phyloP scores from a whole-genome alignment of 2,888 invertebrate species.

The Macropis europaea region DNA sequence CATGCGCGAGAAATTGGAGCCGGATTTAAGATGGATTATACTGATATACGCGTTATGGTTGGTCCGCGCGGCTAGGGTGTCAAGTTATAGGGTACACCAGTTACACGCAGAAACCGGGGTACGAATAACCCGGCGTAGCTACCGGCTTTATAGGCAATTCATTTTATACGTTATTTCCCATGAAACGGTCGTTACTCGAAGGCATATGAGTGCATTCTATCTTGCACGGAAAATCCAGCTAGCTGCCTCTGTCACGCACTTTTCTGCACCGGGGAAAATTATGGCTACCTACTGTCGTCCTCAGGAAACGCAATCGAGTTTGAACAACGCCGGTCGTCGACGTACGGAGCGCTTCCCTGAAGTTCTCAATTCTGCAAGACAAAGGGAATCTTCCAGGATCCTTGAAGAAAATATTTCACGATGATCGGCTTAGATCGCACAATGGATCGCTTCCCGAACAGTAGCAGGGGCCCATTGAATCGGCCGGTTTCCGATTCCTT shows the following conservation, averaged over 20 bases:
- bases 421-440: constrained; percentile 29
- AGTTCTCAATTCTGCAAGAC: no score
- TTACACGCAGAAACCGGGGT: constrained; percentile 63
- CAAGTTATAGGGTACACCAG: constrained; percentile 71
- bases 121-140: constrained; percentile 68
- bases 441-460: constrained; percentile 26
- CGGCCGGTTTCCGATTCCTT: constrained; percentile 34
- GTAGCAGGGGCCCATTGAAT: constrained; percentile 43
- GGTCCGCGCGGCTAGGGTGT: constrained; percentile 64
- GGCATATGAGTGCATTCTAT: constrained; percentile 52
- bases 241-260: constrained; percentile 15
- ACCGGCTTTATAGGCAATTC: constrained; percentile 76
- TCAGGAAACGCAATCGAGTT: neutral
- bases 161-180: constrained; percentile 76
- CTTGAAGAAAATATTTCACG: constrained; percentile 11
- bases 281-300: neutral
- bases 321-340: no score
- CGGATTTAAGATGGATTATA: constrained; percentile 67
- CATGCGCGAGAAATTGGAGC: constrained; percentile 33
- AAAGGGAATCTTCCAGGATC: no score
- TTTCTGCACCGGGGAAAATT: constrained; percentile 4
- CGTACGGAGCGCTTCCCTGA: no score
- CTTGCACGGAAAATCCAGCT: constrained; percentile 45
- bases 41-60: constrained; percentile 68
- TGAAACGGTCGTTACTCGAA: constrained; percentile 68